These are phyloP conservation scores for Anoplophora glabripennis DNA, from an alignment of 1,140 invertebrate species.

Conservation along the genomic window DNA sequence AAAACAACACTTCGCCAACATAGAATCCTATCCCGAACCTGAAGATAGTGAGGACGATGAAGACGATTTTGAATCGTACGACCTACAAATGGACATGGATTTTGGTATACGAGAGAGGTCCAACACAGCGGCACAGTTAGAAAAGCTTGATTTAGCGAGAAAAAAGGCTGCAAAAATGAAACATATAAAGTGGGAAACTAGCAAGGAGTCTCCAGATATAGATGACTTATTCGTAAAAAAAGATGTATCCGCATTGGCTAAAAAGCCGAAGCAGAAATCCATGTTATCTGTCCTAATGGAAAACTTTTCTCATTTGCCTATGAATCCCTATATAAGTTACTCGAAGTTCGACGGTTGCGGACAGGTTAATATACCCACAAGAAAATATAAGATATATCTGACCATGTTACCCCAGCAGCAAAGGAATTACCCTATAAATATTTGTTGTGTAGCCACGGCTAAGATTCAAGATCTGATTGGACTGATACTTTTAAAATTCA, in stretches of 20 bases:
- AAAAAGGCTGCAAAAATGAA: conserved; percentile 76
- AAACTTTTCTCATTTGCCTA: conserved; percentile 68
- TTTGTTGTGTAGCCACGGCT: conserved; percentile 76
- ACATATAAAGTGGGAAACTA: conserved; percentile 73
- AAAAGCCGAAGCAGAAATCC: conserved; percentile 52
- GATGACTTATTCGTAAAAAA: conserved; percentile 66
- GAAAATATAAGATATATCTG: conserved; percentile 82
- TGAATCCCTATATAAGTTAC: conserved; percentile 86
- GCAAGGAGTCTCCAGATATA: conserved; percentile 42
- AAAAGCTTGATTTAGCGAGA: conserved; percentile 84
- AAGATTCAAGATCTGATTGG: conserved; percentile 93
- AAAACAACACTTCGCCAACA: conserved; percentile 50
- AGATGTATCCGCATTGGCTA: conserved; percentile 36
- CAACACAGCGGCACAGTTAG: conserved; percentile 85
- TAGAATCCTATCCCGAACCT: conserved; percentile 69
- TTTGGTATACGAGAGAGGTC: conserved; percentile 76
- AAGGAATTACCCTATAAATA: conserved; percentile 78
- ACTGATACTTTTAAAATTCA: conserved; percentile 83
- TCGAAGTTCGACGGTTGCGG: conserved; percentile 88
- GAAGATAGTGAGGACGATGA: conserved; percentile 76
- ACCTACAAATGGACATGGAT: conserved; percentile 70
- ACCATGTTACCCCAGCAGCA: conserved; percentile 79
- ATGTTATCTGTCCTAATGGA: conserved; percentile 70
- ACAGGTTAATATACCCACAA: conserved; percentile 71
- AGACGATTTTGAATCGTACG: conserved; percentile 65